A percentile compares a stretch with the other conserved stretches of the same genome.
phyloP scores from a whole-genome alignment of 2,888 invertebrate genomes.

The Amphipyra tragopoginis region DNA sequence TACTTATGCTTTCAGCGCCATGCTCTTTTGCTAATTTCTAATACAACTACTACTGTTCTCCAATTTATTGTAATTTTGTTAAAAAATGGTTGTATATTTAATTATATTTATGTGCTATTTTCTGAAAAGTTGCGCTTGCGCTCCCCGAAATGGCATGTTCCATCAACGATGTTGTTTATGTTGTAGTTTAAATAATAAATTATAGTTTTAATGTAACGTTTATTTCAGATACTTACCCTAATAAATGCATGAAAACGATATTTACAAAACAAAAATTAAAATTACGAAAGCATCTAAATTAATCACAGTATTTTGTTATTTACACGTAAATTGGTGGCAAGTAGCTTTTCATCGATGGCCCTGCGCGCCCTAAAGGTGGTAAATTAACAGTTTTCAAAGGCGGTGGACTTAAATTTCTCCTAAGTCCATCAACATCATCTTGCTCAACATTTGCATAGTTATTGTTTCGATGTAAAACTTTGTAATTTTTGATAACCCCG shows the following conservation, averaged over 20 bases:
- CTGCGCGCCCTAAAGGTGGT: conserved; percentile 84
- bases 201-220: conserved; percentile 18
- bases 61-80: background rate
- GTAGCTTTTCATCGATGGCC: conserved; percentile 83
- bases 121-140: no score
- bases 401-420: conserved; percentile 71
- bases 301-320: conserved; percentile 74
- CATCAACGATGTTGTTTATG: no score
- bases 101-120: no score
- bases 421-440: conserved; percentile 63
- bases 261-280: conserved; percentile 71
- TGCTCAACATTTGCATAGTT: conserved; percentile 67
- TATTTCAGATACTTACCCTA: conserved; percentile 63
- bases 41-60: background rate
- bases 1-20: conserved; percentile 72
- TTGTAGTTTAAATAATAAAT: no score
- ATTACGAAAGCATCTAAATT: conserved; percentile 50
- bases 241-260: conserved; percentile 80
- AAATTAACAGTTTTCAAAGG: conserved; percentile 73
- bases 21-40: conserved; percentile 27
- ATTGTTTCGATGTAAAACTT: conserved; percentile 81
- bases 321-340: conserved; percentile 82
- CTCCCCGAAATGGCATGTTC: no score
- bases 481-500: conserved; percentile 84
- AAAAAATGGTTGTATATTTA: no score